A percentile compares a stretch with the other conserved stretches of the same genome.
phyloP scores from a whole-genome alignment of 2,888 invertebrate genomes.

The Synanthedon tipuliformis region DNA sequence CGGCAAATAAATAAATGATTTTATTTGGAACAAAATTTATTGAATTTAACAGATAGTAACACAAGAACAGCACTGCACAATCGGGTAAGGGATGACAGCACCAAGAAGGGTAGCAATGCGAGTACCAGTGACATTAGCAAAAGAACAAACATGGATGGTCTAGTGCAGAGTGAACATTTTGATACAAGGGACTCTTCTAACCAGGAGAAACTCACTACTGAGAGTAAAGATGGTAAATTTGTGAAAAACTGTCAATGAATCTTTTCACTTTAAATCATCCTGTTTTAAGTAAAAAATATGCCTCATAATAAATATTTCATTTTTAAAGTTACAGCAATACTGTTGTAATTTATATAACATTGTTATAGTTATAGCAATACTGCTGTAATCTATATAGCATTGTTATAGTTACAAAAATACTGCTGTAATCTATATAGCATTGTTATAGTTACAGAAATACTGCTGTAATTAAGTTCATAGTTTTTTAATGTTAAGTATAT shows the following conservation, averaged over 20 bases:
- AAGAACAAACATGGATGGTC: slow-evolving; percentile 57
- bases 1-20: not conserved
- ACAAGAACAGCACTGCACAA: slow-evolving; percentile 44
- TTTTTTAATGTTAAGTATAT: too few relatives aligned
- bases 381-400: too few relatives aligned
- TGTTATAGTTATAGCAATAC: too few relatives aligned
- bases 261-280: too few relatives aligned
- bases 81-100: slow-evolving; percentile 60
- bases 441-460: too few relatives aligned
- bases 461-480: too few relatives aligned
- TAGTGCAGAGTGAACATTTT: slow-evolving; percentile 56
- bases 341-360: too few relatives aligned
- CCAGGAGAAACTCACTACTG: slow-evolving; percentile 42
- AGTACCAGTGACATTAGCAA: slow-evolving; percentile 45
- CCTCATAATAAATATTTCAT: too few relatives aligned
- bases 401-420: too few relatives aligned
- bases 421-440: too few relatives aligned
- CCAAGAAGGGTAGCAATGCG: slow-evolving; percentile 56
- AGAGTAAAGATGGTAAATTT: slow-evolving; percentile 42
- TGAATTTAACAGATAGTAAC: slow-evolving; percentile 38
- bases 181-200: slow-evolving; percentile 48
- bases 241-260: not conserved
- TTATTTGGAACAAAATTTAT: not conserved
- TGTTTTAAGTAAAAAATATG: too few relatives aligned
- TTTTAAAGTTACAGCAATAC: too few relatives aligned